phyloP scores from a whole-genome alignment of 2,797 vertebrate genomes.

The Lophura swinhoii region DNA sequence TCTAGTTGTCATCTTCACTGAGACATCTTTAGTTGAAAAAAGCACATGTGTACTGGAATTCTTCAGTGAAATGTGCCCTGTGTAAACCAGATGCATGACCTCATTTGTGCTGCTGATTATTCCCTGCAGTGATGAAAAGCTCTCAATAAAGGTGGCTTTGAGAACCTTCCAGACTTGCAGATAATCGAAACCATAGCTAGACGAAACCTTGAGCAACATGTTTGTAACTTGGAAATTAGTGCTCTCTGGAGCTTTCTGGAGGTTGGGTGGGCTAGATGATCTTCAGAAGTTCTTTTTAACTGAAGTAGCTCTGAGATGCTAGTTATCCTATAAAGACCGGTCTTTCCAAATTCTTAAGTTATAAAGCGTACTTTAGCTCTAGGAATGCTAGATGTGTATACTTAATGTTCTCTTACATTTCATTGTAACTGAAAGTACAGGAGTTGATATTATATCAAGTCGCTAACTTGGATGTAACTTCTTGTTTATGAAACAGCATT shows the following conservation, averaged over 20 bases:
- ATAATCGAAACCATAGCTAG: not conserved
- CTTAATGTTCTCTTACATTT: not conserved
- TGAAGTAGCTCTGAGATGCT: not conserved
- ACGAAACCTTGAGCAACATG: not conserved
- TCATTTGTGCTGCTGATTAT: not conserved
- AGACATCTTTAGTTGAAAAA: not conserved
- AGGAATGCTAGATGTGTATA: not conserved
- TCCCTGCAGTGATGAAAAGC: not conserved
- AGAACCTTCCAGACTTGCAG: not conserved
- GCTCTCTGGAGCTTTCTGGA: not conserved
- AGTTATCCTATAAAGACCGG: not conserved
- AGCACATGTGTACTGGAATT: not conserved
- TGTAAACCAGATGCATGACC: not conserved
- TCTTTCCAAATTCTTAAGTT: not conserved
- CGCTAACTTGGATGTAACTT: not conserved
- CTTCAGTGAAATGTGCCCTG: not conserved
- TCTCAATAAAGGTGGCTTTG: not conserved
- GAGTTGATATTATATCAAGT: not conserved
- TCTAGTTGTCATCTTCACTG: not conserved
- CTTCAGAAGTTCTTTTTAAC: not conserved
- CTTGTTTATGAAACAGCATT: not conserved
- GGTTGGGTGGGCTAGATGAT: not conserved
- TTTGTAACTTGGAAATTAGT: not conserved
- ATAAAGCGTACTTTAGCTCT: not conserved
- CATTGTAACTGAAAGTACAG: not conserved